These are phyloP conservation scores for Ectropis crepuscularia DNA, from an alignment of 2,888 invertebrate species.

Conservation along the genomic window DNA sequence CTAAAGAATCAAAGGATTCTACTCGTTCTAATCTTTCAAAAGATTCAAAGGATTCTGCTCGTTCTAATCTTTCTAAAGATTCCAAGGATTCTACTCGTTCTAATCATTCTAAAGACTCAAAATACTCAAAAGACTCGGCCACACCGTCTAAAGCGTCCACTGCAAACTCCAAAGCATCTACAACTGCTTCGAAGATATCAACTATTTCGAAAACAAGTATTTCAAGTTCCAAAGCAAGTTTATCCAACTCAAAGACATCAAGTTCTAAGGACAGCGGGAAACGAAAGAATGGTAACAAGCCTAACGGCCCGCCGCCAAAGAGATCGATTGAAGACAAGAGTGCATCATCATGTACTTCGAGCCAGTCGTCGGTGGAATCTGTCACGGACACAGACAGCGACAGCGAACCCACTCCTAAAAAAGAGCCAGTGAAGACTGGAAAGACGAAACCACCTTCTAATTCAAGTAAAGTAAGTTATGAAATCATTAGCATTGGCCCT, in stretches of 20 bases:
- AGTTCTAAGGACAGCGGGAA: constrained; percentile 63
- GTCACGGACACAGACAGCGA: constrained; percentile 74
- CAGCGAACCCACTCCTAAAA: constrained; percentile 69
- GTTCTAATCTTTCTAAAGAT: no score
- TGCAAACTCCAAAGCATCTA: constrained; percentile 5
- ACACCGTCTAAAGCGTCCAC: constrained; percentile 15
- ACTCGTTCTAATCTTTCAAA: constrained; percentile 9
- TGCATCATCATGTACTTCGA: constrained; percentile 75
- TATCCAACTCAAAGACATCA: constrained; percentile 34
- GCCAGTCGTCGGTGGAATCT: constrained; percentile 77
- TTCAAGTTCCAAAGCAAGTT: constrained; percentile 22
- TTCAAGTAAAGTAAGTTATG: constrained; percentile 48
- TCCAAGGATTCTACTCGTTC: no score
- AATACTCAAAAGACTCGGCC: no score
- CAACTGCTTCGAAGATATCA: constrained; percentile 12
- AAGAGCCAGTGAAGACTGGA: constrained; percentile 64
- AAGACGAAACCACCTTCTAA: constrained; percentile 67
- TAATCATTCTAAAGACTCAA: no score
- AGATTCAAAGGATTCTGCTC: constrained; percentile 14
- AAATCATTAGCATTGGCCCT: not conserved
- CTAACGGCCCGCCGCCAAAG: constrained; percentile 75
- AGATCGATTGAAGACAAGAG: constrained; percentile 71
- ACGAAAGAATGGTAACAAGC: constrained; percentile 65
- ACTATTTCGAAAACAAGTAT: constrained; percentile 38
- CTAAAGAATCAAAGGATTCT: constrained; percentile 50